phyloP scores from a whole-genome alignment of 2,888 invertebrate species.

The Julus scandinavius region DNA sequence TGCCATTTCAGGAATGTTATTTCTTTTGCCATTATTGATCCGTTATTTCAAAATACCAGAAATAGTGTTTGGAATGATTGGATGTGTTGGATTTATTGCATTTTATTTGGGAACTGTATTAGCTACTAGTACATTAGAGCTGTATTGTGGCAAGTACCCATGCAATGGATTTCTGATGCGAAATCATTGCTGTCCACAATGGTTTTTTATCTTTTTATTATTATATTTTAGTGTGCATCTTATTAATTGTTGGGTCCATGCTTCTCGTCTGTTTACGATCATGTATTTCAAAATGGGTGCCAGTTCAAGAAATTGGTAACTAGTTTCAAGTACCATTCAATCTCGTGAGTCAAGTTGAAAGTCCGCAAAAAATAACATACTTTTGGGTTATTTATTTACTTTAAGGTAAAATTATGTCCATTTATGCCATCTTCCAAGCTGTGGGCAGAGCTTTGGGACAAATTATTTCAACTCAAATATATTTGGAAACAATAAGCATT shows the following conservation, averaged over 20 bases:
- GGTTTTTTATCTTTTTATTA: background rate
- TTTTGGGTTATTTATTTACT: background rate
- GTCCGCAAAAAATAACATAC: background rate
- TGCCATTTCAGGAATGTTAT: background rate
- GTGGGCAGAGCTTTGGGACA: background rate
- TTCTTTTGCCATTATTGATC: conserved; percentile 39
- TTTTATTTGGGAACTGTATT: conserved; percentile 35
- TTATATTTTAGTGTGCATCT: background rate
- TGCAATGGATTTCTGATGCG: background rate
- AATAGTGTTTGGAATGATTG: conserved; percentile 10
- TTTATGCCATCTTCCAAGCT: conserved; percentile 41
- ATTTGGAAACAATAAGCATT: background rate
- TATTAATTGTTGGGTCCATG: background rate
- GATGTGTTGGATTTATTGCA: conserved; percentile 6
- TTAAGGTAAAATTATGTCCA: conserved; percentile 51
- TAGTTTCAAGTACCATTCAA: background rate
- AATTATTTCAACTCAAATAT: conserved; percentile 41
- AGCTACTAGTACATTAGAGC: background rate
- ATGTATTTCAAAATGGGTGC: conserved; percentile 21
- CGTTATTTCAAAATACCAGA: background rate
- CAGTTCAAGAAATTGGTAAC: conserved; percentile 3
- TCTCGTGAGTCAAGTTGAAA: too few relatives aligned
- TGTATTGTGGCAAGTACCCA: conserved; percentile 1
- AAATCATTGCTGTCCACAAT: background rate
- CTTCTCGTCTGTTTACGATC: background rate